A percentile compares a stretch with the other conserved stretches of the same genome.
phyloP scores from a whole-genome alignment of 2,113 vertebrate genomes.

The Capra hircus region DNA sequence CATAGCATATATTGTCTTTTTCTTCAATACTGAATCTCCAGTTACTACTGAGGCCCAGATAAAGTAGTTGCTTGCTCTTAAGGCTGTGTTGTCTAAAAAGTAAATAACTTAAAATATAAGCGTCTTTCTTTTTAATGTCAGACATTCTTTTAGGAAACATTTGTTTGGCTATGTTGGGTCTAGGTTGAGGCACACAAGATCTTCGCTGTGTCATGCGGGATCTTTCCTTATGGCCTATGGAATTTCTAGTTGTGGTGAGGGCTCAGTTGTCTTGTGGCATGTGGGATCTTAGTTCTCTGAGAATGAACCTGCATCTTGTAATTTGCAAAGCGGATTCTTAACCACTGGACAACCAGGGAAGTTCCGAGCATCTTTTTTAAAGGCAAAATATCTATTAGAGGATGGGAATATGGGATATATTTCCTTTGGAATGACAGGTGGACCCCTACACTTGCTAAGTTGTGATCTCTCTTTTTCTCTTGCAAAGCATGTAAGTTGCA shows the following conservation, averaged over 20 bases:
- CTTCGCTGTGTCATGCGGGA: background rate
- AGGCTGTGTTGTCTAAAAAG: background rate
- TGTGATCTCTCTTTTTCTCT: background rate
- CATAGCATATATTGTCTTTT: background rate
- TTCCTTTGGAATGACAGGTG: background rate
- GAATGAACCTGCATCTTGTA: accelerated
- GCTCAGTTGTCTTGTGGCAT: background rate
- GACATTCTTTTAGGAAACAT: background rate
- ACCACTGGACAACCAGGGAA: background rate
- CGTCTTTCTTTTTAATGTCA: background rate
- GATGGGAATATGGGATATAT: background rate
- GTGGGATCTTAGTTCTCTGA: background rate
- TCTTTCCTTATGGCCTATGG: background rate
- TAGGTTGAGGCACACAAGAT: background rate
- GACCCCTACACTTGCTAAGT: background rate
- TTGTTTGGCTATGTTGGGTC: background rate
- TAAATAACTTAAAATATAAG: background rate
- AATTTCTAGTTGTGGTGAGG: background rate
- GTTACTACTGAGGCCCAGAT: background rate
- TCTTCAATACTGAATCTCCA: background rate
- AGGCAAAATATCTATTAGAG: background rate
- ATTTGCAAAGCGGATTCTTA: background rate
- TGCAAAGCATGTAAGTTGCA: background rate
- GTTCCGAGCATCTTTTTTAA: background rate
- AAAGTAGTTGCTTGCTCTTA: background rate